Base-by-base conservation (phyloP, 2,888 invertebrate species). In the Yponomeuta malinellus region DNA sequence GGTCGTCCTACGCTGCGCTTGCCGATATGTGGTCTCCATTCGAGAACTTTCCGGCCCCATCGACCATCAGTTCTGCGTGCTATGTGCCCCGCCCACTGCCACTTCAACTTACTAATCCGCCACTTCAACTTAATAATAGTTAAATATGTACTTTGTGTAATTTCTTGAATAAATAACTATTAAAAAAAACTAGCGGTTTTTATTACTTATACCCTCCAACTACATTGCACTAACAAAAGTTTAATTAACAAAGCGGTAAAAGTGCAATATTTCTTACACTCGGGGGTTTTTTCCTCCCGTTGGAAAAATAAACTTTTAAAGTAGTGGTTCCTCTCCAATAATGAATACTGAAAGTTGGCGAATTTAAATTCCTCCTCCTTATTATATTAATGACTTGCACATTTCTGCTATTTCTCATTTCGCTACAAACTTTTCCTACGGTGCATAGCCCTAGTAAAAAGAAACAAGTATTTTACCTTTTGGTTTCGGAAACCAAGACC, bases 341-440 rank as follows among this genome's bases (percentile, higher is more conserved):
- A 59, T 59, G 52, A 59, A 59, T 59, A 59, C 52, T 12, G 52
- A 59, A 59, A 59, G 15, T 59, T 59, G 52, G 52, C 4, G 43
- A 59, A 59, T 59, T 59, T 8, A 59, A 15, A 59, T 59, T 59
- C 15, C 15, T 15, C 15, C 52, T 59, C 15, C 52, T 59, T 59
- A 59, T 59, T 59, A 59, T 15, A 59, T 59, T 15, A 59, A 59
- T 59, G 52, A 59, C 52, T 59, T 59, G 52, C 52, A 59, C 15
- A 59, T 59, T 59, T 59, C 15, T 59, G 52, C 52, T 59, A 59
- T 59, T 59, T 59, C 52, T 59, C 52, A 59, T 59, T 59, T 59
- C 12, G 52, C 52, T 15, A 59, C 15, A 5, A 59, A 59, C 52
- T 59, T 59, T 59, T 59, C 52, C 52, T 15, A 15, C 52, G 52